phyloP scores from a whole-genome alignment of 2,113 vertebrate species.

The Zapus hudsonius region DNA sequence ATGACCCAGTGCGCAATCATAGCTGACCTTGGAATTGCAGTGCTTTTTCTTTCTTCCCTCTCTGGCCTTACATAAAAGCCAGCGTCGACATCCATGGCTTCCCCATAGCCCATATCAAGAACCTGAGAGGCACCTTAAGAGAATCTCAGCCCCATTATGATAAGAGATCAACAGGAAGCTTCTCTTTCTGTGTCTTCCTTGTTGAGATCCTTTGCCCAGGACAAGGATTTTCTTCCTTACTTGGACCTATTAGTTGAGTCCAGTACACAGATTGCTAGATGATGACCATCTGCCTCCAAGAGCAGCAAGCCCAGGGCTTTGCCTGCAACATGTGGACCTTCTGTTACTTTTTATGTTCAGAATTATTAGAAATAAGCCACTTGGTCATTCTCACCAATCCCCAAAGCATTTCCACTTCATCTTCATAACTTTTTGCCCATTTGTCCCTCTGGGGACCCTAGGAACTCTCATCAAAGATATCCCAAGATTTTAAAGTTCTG shows the following conservation, averaged over 20 bases:
- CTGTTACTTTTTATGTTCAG: neutral
- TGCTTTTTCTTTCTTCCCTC: neutral
- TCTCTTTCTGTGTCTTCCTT: neutral
- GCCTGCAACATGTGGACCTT: neutral
- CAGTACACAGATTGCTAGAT: neutral
- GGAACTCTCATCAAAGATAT: neutral
- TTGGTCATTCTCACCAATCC: neutral
- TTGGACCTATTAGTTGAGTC: neutral
- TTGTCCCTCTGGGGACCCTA: neutral
- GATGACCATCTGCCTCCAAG: neutral
- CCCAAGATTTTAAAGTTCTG: neutral
- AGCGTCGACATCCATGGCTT: neutral
- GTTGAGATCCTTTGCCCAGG: neutral
- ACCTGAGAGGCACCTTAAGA: neutral
- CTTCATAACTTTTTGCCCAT: neutral
- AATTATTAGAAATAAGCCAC: neutral
- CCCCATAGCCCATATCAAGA: neutral
- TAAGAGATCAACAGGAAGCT: neutral
- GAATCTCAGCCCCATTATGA: neutral
- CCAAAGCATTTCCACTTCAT: neutral
- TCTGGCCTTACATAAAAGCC: neutral
- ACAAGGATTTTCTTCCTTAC: neutral
- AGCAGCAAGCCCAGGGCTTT: neutral
- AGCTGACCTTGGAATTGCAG: neutral
- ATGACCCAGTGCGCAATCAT: neutral